Evolutionary conservation across 64 coral and sea anemone genomes (phyloP), one percentile per base, ranked within the genome.

Genomic region (Platygyra sinensis): DNA sequence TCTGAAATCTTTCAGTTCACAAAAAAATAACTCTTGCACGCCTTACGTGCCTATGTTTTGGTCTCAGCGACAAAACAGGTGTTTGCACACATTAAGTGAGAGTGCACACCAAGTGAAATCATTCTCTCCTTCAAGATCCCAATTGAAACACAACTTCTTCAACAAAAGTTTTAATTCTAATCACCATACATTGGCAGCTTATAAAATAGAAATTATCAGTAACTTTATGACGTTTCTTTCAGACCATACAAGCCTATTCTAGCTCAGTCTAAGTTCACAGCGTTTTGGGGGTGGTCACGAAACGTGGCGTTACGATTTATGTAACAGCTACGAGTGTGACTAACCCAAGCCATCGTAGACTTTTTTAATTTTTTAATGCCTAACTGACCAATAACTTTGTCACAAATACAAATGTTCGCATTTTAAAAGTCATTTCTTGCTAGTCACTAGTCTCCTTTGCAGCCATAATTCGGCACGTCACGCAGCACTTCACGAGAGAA

Each of bases 141-240:
- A 57, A 57, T 57, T 57, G 24, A 69, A 69, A 24, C 65, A 51
- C 38, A 5, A 71, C 36, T 55, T 33, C 24, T 72, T 72, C 81
- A 50, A 71, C 36, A 85, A 85, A 72, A 51, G 69, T 69, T 85
- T n/a, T 85, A 50, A 50, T 72, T 51, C 61, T 72, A 85, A 85
- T 85, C 81, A 85, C 81, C 81, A 85, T 52, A 85, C 32, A 72
- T 71, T 71, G 62, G 63, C 38, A 71, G 62, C 36, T 85, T 51
- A 85, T 85, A 85, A 85, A 85, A 85, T 85, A 85, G 81, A 85
- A 85, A 85, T 85, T 85, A 85, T 64, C 62, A 50, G 63, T 69
- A 83, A 67, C 62, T 85, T 69, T 71, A 72, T 38, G 59, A 18
- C 29, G 59, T 83, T 49, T 83, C 65, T 64, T 60, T 83, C 80